Base-by-base conservation (phyloP, 2,797 vertebrate species). In the Xiphorhynchus erythropygius region DNA sequence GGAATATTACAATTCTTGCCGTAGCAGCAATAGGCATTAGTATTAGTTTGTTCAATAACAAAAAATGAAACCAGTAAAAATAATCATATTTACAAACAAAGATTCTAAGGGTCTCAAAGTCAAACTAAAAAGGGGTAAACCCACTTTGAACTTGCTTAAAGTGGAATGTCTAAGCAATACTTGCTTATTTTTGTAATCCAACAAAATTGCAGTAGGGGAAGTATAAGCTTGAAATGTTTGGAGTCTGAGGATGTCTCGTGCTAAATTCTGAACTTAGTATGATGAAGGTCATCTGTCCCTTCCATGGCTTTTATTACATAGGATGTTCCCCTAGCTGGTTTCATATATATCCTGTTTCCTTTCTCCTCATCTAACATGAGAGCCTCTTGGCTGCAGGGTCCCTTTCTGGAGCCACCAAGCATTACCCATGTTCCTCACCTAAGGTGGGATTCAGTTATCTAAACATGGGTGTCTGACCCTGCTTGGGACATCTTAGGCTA, bases 11-110 rank as follows among this genome's bases (percentile, higher is more conserved):
- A 22, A 9, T 71, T 87, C 41, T 84, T 77, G 24, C 6, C 30
- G 25, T 57, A 84, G 9, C 16, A 90, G 41, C 10, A 88, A 35
- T 7, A 53, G 12, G 15, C 13, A 68, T 92, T 64, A 63, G 8
- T 64, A 75, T 87, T 71, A 12, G 13, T 80, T 80, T 74, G 3
- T 75, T 80, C 64, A 83, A 41, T 47, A 68, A 71, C 52, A 77
- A 64, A 70, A 69, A n/a, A 67, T 57, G 30, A 90, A 85, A 37
- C 4, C 11, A 1, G 1, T 49, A 86, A 7, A 52, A 75, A 83
- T 73, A 70, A 41, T 84, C 84, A 87, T 78, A 90, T 94, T 95
- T 95, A 77, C 32, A 94, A 94, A 32, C 14, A 91, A 90, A 70
- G 13, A 47, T 89, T 96, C 67, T 93, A 89, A 57, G 27, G 57